Conservation (phyloP, 1,140 invertebrate genomes). For the Drepana arcuata region DNA sequence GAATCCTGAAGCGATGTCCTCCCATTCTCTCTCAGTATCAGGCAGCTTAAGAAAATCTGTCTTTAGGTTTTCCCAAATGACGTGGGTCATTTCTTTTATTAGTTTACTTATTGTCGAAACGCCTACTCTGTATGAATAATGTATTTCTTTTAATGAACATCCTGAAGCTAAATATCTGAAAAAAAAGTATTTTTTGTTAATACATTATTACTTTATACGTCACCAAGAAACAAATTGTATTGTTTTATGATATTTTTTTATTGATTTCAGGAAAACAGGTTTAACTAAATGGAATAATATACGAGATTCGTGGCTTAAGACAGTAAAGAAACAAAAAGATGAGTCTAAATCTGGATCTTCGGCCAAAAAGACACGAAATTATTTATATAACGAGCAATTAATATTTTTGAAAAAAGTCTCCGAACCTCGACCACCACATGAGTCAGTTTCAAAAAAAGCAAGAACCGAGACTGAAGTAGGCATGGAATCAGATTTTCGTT, state of each 20-base stretch:
- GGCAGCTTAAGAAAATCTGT: slow-evolving; percentile 8
- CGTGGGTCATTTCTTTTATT: slow-evolving; percentile 13
- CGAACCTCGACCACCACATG: slow-evolving; percentile 11
- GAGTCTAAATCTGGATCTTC: slow-evolving; percentile 15
- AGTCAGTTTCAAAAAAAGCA: slow-evolving; percentile 12
- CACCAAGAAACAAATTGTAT: too few species aligned
- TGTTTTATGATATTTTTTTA: slow-evolving; percentile 6
- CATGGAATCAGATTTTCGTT: slow-evolving; percentile 17
- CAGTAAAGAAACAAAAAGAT: slow-evolving; percentile 17
- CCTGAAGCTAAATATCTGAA: slow-evolving; percentile 18
- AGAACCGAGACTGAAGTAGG: slow-evolving; percentile 16
- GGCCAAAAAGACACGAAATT: slow-evolving; percentile 10
- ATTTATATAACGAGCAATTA: slow-evolving; percentile 17
- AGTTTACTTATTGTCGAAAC: slow-evolving; percentile 14
- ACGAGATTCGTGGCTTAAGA: slow-evolving; percentile 21
- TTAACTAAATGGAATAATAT: slow-evolving; percentile 6
- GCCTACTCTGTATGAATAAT: slow-evolving; percentile 18
- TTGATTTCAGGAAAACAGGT: slow-evolving; percentile 11
- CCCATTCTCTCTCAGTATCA: slow-evolving; percentile 8
- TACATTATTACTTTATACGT: slow-evolving; percentile 8
- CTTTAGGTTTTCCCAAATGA: slow-evolving; percentile 16
- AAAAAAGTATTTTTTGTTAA: slow-evolving; percentile 10
- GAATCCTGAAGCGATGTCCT: background rate
- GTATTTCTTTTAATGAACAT: slow-evolving; percentile 18
- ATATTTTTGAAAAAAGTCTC: slow-evolving; percentile 13